Base-by-base conservation (phyloP, 2,888 invertebrate genomes). In the Linyphia triangularis region DNA sequence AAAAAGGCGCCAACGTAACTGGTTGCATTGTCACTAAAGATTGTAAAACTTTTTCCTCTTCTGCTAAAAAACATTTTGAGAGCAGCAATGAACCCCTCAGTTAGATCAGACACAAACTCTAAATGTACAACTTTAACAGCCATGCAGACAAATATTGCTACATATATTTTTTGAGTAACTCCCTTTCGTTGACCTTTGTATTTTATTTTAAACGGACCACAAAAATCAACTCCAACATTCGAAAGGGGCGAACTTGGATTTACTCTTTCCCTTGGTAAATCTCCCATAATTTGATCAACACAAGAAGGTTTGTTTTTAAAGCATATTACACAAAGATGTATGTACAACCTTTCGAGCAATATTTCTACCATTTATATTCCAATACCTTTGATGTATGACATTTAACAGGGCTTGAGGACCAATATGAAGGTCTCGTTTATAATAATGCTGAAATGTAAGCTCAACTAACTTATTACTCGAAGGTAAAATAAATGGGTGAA, bases 51-150 rank as follows among this genome's bases (percentile, higher is more conserved):
- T 13, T 73, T 51, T 19, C 28, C 57, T n/a, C 57, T 16, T 5
- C 26, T 22, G 51, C 6, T 10, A 43, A 73, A 51, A 19, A 90
- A 90, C 9, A 89, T 37, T 16, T 78, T 72, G 2, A 91, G 65
- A 3, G 90, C 65, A n/a, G 88, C 88, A 4, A 91, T 69, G 33
- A 91, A 89, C 0, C 83, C 81, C 16, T 79, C 86, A 1, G 90
- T 65, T 26, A 90, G 22, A 30, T 78, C 84, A 26, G 73, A 88
- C 9, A 90, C 91, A 13, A 89, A 89, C 90, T n/a, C n/a, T 6
- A 89, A 3, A 63, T 90, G 90, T 7, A 90, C 51, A 0, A 85
- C 89, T 26, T 33, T 59, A 7, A 75, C 86, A 0, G 70, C 37
- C 10, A 90, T 59, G 37, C 90, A 90, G 0, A 90, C 43, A 72